Base-by-base conservation (phyloP, 1,140 invertebrate genomes). In the Apis florea region DNA sequence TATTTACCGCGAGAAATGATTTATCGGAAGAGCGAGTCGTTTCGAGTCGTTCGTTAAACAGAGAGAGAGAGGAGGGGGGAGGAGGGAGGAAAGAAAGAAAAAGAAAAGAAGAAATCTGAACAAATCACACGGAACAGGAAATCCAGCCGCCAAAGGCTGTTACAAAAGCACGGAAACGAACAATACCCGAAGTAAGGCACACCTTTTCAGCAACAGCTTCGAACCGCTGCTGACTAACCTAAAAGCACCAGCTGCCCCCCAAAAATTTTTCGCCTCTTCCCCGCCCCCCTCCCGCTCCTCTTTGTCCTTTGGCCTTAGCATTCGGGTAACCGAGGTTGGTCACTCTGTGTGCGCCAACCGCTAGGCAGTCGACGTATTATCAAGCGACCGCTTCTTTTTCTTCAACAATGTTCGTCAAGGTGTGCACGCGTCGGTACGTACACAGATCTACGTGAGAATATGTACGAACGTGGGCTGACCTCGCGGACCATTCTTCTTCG, bases 341-440 rank as follows among this genome's bases (percentile, higher is more conserved):
- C 59, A 56, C 63, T 49, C 73, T 59, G 67, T 66, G 77, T 76
- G 79, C 31, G 31, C 83, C 88, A 75, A 66, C 72, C 78, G 54
- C 75, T 85, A 78, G 71, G 72, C 79, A 76, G 77, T 75, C 77
- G 61, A 85, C 88, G 83, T 66, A 85, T 78, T 87, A 83, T 83
- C 83, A 80, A 84, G 80, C 79, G 75, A 79, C 71, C 72, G 83
- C 88, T 89, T 83, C 85, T 79, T 87, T 88, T 87, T 76, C 85
- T 80, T 78, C 79, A 58, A 88, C 85, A 59, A 77, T 70, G 75
- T 70, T 76, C 73, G 74, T 84, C 79, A 67, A 64, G 73, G 73
- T 80, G 83, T 83, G 83, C 79, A 77, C 61, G 69, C 75, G 58
- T 82, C 69, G 72, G 63, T 83, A 70, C 84, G 73, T 78, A 69